Conservation (phyloP, 2,113 vertebrate species). For the Ictidomys tridecemlineatus region DNA sequence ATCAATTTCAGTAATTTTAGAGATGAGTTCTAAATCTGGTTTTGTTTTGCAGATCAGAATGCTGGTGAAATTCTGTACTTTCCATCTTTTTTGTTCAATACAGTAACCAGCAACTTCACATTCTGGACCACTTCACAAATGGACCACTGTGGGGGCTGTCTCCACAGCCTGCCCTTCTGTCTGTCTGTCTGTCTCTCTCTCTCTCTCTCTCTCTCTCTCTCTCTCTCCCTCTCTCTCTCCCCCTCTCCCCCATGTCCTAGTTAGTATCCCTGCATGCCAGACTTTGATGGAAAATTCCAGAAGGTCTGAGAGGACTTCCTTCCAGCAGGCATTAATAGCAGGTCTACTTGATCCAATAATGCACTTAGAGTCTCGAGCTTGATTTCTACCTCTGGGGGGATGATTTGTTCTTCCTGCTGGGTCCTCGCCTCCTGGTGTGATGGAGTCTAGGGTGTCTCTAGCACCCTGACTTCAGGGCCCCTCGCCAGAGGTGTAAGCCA, state of each 20-base stretch:
- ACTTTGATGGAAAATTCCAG: not conserved
- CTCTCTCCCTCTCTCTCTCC: too few species aligned
- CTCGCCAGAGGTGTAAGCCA: not conserved
- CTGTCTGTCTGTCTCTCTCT: accelerated
- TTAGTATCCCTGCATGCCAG: not conserved
- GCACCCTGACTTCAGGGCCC: not conserved
- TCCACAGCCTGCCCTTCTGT: too few species aligned
- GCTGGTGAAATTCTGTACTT: not conserved
- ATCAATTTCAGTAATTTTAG: not conserved
- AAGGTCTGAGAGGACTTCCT: not conserved
- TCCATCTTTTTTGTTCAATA: not conserved
- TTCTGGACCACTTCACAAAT: not conserved
- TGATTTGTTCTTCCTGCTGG: not conserved
- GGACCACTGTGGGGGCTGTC: not conserved
- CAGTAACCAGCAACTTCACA: not conserved
- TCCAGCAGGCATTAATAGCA: not conserved
- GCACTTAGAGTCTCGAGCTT: not conserved
- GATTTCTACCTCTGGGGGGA: too few species aligned
- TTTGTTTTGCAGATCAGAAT: not conserved
- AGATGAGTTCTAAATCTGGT: not conserved
- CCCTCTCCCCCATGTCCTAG: not conserved
- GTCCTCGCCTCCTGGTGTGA: not conserved
- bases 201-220: too few species aligned
- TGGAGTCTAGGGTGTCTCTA: not conserved
- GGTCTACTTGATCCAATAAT: not conserved